phyloP scores from a whole-genome alignment of 2,888 invertebrate species.

The Stenichneumon culpator region DNA sequence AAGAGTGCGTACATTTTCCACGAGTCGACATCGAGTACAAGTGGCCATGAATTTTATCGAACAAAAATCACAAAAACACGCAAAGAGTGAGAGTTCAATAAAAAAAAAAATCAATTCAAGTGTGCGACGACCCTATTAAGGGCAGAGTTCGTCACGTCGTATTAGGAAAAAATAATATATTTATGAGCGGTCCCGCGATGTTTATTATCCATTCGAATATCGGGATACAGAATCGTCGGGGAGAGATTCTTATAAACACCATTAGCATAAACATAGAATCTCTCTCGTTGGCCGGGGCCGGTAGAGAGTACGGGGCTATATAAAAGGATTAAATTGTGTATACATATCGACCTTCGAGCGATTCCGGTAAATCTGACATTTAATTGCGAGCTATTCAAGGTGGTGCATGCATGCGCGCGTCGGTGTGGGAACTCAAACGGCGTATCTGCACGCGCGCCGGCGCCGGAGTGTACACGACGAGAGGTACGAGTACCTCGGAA shows the following conservation, averaged over 20 bases:
- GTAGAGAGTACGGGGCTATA: constrained; percentile 21
- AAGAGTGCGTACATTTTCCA: neutral
- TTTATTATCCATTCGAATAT: constrained; percentile 56
- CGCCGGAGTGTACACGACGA: constrained; percentile 27
- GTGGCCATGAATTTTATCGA: no score
- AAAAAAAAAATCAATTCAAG: no score
- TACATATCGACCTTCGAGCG: constrained; percentile 62
- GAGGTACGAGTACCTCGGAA: constrained; percentile 44
- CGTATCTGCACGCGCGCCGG: constrained; percentile 27
- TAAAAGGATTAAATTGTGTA: constrained; percentile 65
- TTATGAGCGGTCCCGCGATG: constrained; percentile 33
- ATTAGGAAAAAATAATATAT: constrained; percentile 36
- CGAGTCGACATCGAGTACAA: neutral
- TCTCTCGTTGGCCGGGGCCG: constrained; percentile 36
- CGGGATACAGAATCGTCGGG: constrained; percentile 1
- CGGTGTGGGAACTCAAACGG: constrained; percentile 37
- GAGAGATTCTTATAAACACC: constrained; percentile 53
- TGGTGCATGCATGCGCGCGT: constrained; percentile 55
- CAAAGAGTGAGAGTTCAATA: no score
- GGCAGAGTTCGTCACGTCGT: constrained; percentile 13
- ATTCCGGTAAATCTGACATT: constrained; percentile 70
- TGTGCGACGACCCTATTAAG: neutral
- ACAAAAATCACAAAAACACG: no score
- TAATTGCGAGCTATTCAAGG: constrained; percentile 68
- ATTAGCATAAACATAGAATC: constrained; percentile 68